Percentiles rank a stretch among this genome's conserved stretches.
These are phyloP conservation scores for Henicopernis longicauda DNA, from an alignment of 2,113 vertebrate species.

Conservation along the genomic window DNA sequence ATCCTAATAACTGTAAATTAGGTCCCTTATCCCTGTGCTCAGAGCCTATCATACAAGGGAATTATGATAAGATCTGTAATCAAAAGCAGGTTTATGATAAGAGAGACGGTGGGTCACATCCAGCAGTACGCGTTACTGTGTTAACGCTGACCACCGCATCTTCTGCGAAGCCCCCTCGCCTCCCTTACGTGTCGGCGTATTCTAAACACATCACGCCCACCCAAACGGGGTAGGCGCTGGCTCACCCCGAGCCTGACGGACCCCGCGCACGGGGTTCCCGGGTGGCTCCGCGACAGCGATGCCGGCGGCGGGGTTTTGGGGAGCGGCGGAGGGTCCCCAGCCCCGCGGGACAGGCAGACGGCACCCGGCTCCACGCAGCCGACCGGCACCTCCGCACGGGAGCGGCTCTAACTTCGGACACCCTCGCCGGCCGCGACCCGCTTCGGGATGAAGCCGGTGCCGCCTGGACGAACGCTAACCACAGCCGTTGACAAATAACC, in stretches of 20 bases:
- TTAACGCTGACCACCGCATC: accelerated
- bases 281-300: background rate
- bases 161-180: no score
- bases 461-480: background rate
- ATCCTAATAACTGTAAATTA: background rate
- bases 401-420: background rate
- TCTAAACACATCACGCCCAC: background rate
- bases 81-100: background rate
- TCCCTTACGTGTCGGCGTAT: accelerated
- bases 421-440: no score
- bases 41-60: accelerated
- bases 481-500: no score
- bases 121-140: accelerated
- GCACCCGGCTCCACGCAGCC: background rate
- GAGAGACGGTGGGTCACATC: background rate
- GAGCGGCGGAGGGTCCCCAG: background rate
- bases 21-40: background rate
- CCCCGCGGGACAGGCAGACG: background rate
- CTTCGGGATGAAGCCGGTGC: no score
- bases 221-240: accelerated
- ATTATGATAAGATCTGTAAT: accelerated
- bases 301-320: background rate
- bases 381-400: no score
- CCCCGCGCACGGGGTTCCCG: background rate
- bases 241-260: background rate